A percentile compares a stretch with the other conserved stretches of the same genome.
These are phyloP conservation scores for Lordiphosa clarofinis DNA, from an alignment of 1,140 invertebrate species.

Conservation along the genomic window DNA sequence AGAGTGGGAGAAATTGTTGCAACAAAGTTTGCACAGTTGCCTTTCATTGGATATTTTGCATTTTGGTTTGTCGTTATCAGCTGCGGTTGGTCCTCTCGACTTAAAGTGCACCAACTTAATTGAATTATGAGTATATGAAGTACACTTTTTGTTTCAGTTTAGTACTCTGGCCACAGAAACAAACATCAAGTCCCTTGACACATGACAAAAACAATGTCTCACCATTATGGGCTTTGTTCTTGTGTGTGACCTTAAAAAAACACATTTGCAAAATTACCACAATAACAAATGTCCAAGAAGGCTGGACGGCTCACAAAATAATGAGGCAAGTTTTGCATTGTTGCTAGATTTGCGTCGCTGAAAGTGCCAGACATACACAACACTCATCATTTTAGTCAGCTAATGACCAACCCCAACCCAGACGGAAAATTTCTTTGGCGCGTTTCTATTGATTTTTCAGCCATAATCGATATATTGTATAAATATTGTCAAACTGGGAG, in stretches of 20 bases:
- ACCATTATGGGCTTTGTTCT: slow-evolving; percentile 4
- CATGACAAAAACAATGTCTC: slow-evolving; percentile 30
- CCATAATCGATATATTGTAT: slow-evolving; percentile 55
- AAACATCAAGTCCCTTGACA: slow-evolving; percentile 26
- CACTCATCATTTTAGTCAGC: slow-evolving; percentile 28
- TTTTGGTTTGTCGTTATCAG: background rate
- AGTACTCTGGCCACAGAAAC: too few species aligned
- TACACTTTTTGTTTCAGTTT: slow-evolving; percentile 20
- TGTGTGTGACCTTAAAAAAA: slow-evolving; percentile 6
- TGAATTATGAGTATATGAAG: slow-evolving; percentile 11
- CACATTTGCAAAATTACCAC: background rate
- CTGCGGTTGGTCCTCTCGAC: too few species aligned
- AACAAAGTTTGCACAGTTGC: slow-evolving; percentile 40
- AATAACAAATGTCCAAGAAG: slow-evolving; percentile 41
- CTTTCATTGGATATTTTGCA: slow-evolving; percentile 5
- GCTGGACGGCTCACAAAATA: slow-evolving; percentile 35
- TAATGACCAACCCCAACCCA: slow-evolving; percentile 36
- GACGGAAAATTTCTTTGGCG: slow-evolving; percentile 30
- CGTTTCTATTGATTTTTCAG: slow-evolving; percentile 64
- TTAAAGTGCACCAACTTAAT: slow-evolving; percentile 12
- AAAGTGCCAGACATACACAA: slow-evolving; percentile 5
- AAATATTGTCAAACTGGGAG: slow-evolving; percentile 28
- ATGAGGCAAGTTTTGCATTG: slow-evolving; percentile 55
- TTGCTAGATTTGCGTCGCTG: slow-evolving; percentile 34
- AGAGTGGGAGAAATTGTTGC: slow-evolving; percentile 15